Base-by-base conservation (phyloP, 2,113 vertebrate species). In the Oncorhynchus keta region DNA sequence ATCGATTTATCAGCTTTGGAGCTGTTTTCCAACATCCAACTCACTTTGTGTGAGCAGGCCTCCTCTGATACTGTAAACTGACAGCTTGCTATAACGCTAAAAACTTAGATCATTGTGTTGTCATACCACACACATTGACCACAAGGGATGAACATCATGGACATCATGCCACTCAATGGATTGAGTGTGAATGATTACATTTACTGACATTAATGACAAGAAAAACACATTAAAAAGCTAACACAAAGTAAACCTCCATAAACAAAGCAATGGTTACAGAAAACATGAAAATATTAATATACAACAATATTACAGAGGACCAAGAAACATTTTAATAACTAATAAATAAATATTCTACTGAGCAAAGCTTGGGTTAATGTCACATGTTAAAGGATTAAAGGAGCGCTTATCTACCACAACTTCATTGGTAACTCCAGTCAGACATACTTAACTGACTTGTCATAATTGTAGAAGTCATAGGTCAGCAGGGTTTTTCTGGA, bases 401-500 rank as follows among this genome's bases (percentile, higher is more conserved):
- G 6, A 61, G 16, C 1, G n/a, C 59, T n/a, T 22, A 7, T 61
- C 59, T 61, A 8, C 2, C 5, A 61, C 20, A 62, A 24, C 8
- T 22, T 62, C 18, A 24, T 22, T 22, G 59, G 59, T 8, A 62
- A 62, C 59, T 62, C n/a, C 18, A n/a, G 8, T 24, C n/a, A 22
- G 68, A n/a, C 11, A 48, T 9, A 70, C 68, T 70, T 22, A 49
- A 70, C n/a, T 11, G 68, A 70, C 68, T 48, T 70, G 35, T 70
- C 68, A 70, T 49, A 49, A 70, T 49, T 70, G 45, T 24, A 22
- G 68, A 39, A 24, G n/a, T 70, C 68, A 70, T 13, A 70, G 22
- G 35, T 70, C 39, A 70, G 35, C 16, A 70, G 9, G 45, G 26
- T 70, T 70, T 70, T 51, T 70, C 45, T 70, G 68, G 28, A 70